Evolutionary conservation across 2,797 vertebrate genomes (phyloP), one percentile per base, ranked within the genome.

Genomic region (Crocodylus rhombifer): DNA sequence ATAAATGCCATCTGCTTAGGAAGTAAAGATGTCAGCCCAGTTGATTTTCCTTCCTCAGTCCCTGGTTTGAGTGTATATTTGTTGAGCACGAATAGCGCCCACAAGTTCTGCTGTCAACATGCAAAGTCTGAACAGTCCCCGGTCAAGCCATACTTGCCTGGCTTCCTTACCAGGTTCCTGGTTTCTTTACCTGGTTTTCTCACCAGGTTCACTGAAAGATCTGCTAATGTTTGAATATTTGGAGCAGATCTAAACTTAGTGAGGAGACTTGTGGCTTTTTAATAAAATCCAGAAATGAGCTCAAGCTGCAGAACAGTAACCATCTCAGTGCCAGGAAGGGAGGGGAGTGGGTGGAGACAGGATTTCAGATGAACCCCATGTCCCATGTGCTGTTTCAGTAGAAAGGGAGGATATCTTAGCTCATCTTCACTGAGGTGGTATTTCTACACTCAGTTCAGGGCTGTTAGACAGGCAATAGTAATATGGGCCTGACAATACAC

Each of bases 1-100:
- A 64, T 89, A 86, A 57, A 81, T 61, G 86, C 67, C 0, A 0
- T 91, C 89, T 90, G 89, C 77, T 63, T 58, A 82, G 85, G 77
- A 84, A 87, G 74, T 25, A 78, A 64, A 91, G 78, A 51, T 33
- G 78, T 90, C 42, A 88, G 76, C 69, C 58, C 84, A 61, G 62
- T 92, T 84, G 60, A n/a, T 86, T 95, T 86, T 84, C 55, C 10
- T 7, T 86, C 8, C 0, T 89, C 84, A 67, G 2, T 21, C 23
- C 51, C 4, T 20, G 78, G 67, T 61, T 71, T 33, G 33, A 86
- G 21, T 21, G 71, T 26, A 13, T 51, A 62, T 62, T 74, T 84
- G 42, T 36, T 51, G 15, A 73, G 21, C 21, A 73, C 13, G 5
- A 25, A 73, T 23, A 51, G 11, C 36, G 33, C 33, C 33, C 67